Conservation (phyloP, 2,113 vertebrate species). For the Parotia lawesii region DNA sequence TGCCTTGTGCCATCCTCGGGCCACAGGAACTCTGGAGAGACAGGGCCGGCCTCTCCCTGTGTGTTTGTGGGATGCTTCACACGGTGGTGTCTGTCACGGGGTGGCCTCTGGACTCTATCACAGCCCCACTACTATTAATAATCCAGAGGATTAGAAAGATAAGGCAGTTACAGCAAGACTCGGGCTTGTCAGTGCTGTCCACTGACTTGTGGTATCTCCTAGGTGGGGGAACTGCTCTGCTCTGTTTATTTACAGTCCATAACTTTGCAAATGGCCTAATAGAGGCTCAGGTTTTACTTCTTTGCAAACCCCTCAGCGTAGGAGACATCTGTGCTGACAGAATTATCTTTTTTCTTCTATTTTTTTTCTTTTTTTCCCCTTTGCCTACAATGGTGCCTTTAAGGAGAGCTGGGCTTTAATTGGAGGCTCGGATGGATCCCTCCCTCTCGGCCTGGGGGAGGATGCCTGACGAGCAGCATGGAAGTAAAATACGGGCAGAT, state of each 20-base stretch:
- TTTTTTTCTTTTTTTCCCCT: rapidly evolving
- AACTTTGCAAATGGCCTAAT: constrained; percentile 16
- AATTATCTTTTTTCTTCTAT: constrained; percentile 18
- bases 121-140: constrained; percentile 58
- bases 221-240: background rate
- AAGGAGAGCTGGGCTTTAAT: constrained; percentile 19
- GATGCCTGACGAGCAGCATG: background rate
- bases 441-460: background rate
- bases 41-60: background rate
- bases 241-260: constrained; percentile 50
- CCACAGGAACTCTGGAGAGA: rapidly evolving
- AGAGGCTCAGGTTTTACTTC: constrained; percentile 42
- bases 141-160: constrained; percentile 55
- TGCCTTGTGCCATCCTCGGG: background rate
- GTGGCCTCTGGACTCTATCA: constrained; percentile 49
- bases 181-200: background rate
- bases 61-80: constrained; percentile 15
- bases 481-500: background rate
- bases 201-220: background rate
- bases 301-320: constrained; percentile 29
- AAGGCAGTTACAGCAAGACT: constrained; percentile 3
- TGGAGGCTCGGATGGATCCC: background rate
- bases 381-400: constrained; percentile 4
- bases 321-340: constrained; percentile 60
- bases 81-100: background rate